These are phyloP conservation scores for Mesembrinibis cayennensis DNA, from an alignment of 2,113 vertebrate species.

Conservation along the genomic window DNA sequence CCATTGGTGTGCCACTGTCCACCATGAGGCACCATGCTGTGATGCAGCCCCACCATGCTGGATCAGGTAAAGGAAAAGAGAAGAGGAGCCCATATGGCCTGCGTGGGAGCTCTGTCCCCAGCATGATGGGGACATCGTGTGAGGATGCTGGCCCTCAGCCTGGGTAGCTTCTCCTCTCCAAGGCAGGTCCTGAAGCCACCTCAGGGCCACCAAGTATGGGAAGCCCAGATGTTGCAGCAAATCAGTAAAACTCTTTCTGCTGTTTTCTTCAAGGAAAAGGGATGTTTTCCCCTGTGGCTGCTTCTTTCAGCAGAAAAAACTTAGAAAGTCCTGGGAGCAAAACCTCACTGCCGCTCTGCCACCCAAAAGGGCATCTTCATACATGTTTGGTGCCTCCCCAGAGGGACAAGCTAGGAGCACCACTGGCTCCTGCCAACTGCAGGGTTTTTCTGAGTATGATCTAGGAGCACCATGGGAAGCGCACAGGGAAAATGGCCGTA, in stretches of 20 bases:
- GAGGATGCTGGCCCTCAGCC: neutral
- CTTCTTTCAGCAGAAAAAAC: neutral
- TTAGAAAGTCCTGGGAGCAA: neutral
- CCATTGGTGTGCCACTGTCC: fast-evolving
- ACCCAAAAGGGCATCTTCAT: neutral
- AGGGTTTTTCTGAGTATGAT: neutral
- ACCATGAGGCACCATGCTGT: fast-evolving
- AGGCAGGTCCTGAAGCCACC: neutral
- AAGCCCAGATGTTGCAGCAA: neutral
- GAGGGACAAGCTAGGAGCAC: neutral
- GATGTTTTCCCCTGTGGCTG: neutral
- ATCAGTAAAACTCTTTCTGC: neutral
- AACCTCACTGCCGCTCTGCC: neutral
- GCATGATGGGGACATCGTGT: fast-evolving
- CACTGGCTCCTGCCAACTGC: neutral
- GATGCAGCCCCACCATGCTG: neutral
- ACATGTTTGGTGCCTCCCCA: fast-evolving
- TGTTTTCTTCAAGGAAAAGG: neutral
- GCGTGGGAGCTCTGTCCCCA: neutral
- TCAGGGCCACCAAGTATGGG: neutral
- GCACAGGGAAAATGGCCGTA: neutral
- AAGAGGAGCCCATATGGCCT: neutral
- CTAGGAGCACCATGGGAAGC: neutral
- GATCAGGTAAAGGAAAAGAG: neutral
- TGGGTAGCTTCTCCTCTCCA: neutral